Conservation (phyloP, 1,140 invertebrate genomes). For the Brachionus rotundiformis region DNA sequence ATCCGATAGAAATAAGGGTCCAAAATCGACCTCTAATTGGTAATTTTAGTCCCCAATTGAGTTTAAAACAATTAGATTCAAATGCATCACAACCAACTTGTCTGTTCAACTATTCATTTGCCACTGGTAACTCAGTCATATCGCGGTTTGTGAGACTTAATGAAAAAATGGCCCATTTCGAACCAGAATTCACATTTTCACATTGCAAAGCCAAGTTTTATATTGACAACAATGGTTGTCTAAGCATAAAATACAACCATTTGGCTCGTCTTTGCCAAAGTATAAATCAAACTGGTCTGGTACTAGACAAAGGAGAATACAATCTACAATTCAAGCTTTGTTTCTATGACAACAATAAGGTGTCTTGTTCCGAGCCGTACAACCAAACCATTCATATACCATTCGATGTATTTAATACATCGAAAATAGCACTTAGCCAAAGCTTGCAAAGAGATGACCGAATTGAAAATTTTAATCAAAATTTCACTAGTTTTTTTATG, state of each 20-base stretch:
- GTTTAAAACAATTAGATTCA: not conserved
- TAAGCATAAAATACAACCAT: not conserved
- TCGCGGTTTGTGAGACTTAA: conserved; percentile 24
- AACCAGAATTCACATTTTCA: conserved; percentile 4
- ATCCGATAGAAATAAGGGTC: not conserved
- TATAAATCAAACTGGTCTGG: not conserved
- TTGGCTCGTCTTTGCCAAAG: not conserved
- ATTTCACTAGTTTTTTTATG: not conserved
- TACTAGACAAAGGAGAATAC: not conserved
- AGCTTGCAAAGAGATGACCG: not conserved
- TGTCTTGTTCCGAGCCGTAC: conserved; percentile 24
- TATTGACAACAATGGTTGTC: conserved; percentile 29
- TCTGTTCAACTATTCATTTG: not conserved
- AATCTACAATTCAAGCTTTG: conserved; percentile 35
- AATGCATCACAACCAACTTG: not conserved
- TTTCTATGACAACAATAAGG: conserved; percentile 19
- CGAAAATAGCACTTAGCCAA: not conserved
- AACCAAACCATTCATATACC: conserved; percentile 19
- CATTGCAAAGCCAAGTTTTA: not conserved
- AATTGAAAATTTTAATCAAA: not conserved
- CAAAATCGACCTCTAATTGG: not conserved
- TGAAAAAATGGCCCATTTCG: conserved; percentile 33
- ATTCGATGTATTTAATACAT: not conserved
- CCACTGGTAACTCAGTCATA: not conserved
- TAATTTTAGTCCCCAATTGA: not conserved